A percentile compares a stretch with the other conserved stretches of the same genome.
phyloP scores from a whole-genome alignment of 2,797 vertebrate species.

The Melanitta fusca region DNA sequence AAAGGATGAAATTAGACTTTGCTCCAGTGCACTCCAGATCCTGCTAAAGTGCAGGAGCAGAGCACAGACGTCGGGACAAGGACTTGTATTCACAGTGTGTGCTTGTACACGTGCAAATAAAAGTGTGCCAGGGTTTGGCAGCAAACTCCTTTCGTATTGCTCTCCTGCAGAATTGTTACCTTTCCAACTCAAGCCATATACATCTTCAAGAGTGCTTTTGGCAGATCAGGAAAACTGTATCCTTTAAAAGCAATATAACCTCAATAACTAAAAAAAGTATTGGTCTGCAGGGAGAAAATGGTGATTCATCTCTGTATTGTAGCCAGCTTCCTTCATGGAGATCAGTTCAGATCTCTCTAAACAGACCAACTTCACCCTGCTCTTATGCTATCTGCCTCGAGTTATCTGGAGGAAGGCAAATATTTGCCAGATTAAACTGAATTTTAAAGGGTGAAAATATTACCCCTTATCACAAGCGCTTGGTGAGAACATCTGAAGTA shows the following conservation, averaged over 20 bases:
- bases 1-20: neutral
- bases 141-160: neutral
- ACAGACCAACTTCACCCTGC: neutral
- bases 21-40: neutral
- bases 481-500: neutral
- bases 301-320: neutral
- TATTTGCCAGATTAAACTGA: neutral
- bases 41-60: neutral
- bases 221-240: neutral
- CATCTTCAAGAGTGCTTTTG: neutral
- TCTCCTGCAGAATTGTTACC: neutral
- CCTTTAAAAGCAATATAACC: neutral
- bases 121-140: neutral
- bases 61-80: neutral
- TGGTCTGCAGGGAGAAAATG: neutral
- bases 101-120: neutral
- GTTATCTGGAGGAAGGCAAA: neutral
- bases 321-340: neutral
- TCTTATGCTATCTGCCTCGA: neutral
- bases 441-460: neutral
- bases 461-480: neutral
- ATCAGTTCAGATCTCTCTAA: neutral
- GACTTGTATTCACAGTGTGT: accelerated
- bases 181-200: neutral
- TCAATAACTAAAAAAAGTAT: neutral